phyloP scores from a whole-genome alignment of 2,888 invertebrate species.

The Morpho achilles region DNA sequence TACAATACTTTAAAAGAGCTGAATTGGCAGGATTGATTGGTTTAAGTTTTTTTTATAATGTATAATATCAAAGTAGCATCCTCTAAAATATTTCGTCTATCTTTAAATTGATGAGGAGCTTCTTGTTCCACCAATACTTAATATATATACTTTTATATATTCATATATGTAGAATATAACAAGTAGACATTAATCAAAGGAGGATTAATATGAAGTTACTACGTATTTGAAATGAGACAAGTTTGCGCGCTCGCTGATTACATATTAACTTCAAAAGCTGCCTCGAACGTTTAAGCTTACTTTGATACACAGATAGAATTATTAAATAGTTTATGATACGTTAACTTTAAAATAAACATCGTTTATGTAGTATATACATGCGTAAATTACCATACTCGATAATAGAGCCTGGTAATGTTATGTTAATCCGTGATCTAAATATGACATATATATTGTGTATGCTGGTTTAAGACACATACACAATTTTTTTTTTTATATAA shows the following conservation, averaged over 20 bases:
- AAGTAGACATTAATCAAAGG: conserved; percentile 15
- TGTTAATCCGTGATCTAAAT: too few relatives aligned
- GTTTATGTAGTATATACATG: neutral
- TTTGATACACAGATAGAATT: conserved; percentile 5
- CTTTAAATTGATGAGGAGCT: too few relatives aligned
- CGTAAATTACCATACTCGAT: too few relatives aligned
- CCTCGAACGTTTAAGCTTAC: conserved; percentile 14
- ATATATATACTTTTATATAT: neutral
- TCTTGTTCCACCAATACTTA: too few relatives aligned
- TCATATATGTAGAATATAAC: conserved; percentile 2
- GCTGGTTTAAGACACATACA: neutral
- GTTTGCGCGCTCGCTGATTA: conserved; percentile 28
- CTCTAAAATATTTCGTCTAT: too few relatives aligned
- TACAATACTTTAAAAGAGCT: too few relatives aligned
- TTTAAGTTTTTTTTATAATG: too few relatives aligned
- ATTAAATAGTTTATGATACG: neutral
- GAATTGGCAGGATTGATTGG: too few relatives aligned
- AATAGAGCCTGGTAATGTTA: too few relatives aligned
- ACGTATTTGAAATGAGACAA: conserved; percentile 29
- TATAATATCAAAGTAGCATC: too few relatives aligned
- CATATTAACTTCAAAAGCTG: conserved; percentile 24
- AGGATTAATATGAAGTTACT: conserved; percentile 27
- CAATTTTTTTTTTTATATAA: too few relatives aligned
- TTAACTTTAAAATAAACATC: neutral
- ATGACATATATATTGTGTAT: too few relatives aligned